Base-by-base conservation (phyloP, 2,888 invertebrate genomes). In the Stramonita haemastoma region DNA sequence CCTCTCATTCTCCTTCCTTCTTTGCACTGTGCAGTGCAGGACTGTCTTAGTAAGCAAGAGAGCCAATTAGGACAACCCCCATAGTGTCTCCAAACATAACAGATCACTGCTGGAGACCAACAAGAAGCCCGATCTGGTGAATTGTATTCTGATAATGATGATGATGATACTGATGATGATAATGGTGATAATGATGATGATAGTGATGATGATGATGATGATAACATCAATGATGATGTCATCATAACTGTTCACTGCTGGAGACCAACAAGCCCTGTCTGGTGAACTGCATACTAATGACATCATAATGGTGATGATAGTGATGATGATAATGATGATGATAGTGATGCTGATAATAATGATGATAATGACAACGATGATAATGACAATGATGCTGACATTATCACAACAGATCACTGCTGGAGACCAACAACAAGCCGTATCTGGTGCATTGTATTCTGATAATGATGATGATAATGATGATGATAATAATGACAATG, bases 191-290 rank as follows among this genome's bases (percentile, higher is more conserved):
- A n/a, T 70, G 70, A 70, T 2, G 70, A 57, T 57, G 19, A 60
- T 13, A 15, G 22, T 60, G 19, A 60, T 15, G 19, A 15, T 60
- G 19, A 60, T 60, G 60, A 22, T 60, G 13, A 60, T 60, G 60
- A n/a, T n/a, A n/a, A n/a, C n/a, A n/a, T n/a, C 19, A 13, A 77
- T 29, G 11, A 32, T 29, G 0, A 11, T 77, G 70, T n/a, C n/a
- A 60, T 60, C 13, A 60, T 15, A 15, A 32, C 91, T 96, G 96
- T 87, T 96, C 96, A 6, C 94, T 98, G 0, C 96, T 99, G 91
- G 99, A 99, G 96, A 99, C 99, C 26, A 95, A 94, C 0, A 99
- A n/a, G n/a, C n/a, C 99, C 0, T 99, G 98, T 96, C 96, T 99
- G 93, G 98, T 99, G 93, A 99, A 98, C 95, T 97, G 98, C 0